phyloP scores from a whole-genome alignment of 2,888 invertebrate genomes.

The Nomada fucata region DNA sequence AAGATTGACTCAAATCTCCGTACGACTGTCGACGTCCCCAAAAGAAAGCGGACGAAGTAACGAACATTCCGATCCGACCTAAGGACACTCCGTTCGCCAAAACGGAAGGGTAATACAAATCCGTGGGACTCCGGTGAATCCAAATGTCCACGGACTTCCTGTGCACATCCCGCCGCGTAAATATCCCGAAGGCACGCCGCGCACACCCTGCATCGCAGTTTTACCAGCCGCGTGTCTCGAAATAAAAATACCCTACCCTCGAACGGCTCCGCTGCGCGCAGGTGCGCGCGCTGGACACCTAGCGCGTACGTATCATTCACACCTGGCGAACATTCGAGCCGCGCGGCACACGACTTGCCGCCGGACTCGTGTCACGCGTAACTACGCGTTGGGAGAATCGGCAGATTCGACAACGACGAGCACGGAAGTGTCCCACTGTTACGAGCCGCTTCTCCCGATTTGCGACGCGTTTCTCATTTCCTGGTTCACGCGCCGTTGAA shows the following conservation, averaged over 20 bases:
- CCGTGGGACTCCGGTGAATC: conserved; percentile 12
- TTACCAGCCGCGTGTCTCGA: conserved; percentile 29
- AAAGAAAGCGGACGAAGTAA: too few relatives aligned
- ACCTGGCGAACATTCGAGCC: conserved; percentile 38
- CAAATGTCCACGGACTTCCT: conserved; percentile 33
- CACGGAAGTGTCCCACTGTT: conserved; percentile 27
- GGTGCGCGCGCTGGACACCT: neutral
- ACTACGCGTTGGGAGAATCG: conserved; percentile 59
- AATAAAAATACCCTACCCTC: conserved; percentile 51
- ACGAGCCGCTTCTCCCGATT: conserved; percentile 51
- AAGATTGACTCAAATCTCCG: too few relatives aligned
- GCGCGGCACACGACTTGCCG: conserved; percentile 64
- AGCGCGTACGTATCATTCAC: conserved; percentile 46
- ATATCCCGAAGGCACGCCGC: conserved; percentile 41
- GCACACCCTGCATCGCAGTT: conserved; percentile 39
- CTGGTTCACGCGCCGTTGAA: neutral
- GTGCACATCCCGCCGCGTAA: conserved; percentile 48
- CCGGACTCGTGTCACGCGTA: neutral
- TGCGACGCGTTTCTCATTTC: conserved; percentile 60
- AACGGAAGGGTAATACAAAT: conserved; percentile 35
- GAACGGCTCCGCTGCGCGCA: too few relatives aligned
- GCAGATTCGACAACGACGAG: conserved; percentile 54
- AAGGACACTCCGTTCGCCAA: conserved; percentile 4
- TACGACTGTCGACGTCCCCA: too few relatives aligned
- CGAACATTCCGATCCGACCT: neutral